Evolutionary conservation across 1,140 invertebrate genomes (phyloP).

Genomic region (Gerris buenoi): DNA sequence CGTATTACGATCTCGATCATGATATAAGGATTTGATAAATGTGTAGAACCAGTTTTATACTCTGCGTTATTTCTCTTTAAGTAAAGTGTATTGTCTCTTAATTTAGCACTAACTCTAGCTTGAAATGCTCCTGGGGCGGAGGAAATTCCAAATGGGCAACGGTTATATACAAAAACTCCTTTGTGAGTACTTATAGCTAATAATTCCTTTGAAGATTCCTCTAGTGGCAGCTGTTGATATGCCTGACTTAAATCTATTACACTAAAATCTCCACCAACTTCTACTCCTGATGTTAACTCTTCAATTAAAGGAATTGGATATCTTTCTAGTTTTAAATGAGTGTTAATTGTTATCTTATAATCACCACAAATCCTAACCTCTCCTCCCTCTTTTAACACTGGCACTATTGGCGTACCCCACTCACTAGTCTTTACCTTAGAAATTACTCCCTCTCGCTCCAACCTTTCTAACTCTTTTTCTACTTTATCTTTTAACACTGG

Average conservation of each 20-base stretch:
- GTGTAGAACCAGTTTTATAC: too few species aligned
- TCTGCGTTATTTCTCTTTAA: too few species aligned
- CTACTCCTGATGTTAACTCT: not conserved
- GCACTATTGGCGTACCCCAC: conserved; percentile 4
- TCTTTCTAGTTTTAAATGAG: not conserved
- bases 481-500: too few species aligned
- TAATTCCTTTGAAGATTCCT: not conserved
- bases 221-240: not conserved
- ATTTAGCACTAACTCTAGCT: not conserved
- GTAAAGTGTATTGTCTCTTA: too few species aligned
- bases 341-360: not conserved
- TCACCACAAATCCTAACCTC: not conserved
- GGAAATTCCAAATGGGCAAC: not conserved
- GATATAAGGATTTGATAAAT: too few species aligned
- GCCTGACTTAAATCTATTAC: not conserved
- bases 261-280: not conserved
- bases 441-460: not conserved
- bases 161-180: not conserved
- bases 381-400: not conserved
- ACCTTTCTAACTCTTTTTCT: not conserved
- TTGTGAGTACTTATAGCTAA: not conserved
- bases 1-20: too few species aligned
- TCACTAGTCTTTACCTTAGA: not conserved
- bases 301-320: not conserved
- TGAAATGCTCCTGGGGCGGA: not conserved